A percentile compares a stretch with the other conserved stretches of the same genome.
Conservation (phyloP, 2,888 invertebrate species). For the Cheiracanthium punctorium region DNA sequence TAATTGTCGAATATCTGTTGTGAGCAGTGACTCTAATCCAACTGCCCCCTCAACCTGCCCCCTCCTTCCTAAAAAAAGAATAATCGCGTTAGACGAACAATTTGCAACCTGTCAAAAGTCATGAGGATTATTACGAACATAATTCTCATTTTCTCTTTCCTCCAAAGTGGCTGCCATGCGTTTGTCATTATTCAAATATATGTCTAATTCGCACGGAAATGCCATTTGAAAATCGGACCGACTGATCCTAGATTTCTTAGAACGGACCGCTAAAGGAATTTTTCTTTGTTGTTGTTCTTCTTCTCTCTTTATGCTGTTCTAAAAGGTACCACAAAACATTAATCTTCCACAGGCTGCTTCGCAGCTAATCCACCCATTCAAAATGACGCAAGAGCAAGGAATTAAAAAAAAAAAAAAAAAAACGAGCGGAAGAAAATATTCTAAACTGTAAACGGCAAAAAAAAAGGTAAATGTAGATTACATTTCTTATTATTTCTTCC, state of each 20-base stretch:
- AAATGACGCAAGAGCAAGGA: background rate
- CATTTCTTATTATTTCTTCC: background rate
- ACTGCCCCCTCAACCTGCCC: no score
- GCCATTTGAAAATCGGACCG: background rate
- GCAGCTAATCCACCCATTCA: background rate
- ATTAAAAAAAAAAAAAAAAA: background rate
- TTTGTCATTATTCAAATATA: background rate
- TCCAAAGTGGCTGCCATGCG: no score
- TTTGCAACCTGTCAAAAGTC: background rate
- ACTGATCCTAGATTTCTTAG: no score
- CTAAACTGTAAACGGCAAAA: background rate
- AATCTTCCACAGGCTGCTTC: background rate
- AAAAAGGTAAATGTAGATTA: background rate
- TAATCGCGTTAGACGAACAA: background rate
- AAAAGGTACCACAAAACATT: background rate
- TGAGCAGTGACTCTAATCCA: no score
- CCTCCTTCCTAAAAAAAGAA: no score
- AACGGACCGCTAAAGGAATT: background rate
- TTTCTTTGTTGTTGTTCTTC: no score
- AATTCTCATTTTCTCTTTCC: background rate
- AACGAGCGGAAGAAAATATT: background rate
- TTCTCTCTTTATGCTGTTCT: no score
- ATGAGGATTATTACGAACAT: background rate
- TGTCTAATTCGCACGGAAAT: background rate
- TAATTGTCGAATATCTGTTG: no score